phyloP scores from a whole-genome alignment of 2,113 vertebrate species.

The Callopanchax toddi region DNA sequence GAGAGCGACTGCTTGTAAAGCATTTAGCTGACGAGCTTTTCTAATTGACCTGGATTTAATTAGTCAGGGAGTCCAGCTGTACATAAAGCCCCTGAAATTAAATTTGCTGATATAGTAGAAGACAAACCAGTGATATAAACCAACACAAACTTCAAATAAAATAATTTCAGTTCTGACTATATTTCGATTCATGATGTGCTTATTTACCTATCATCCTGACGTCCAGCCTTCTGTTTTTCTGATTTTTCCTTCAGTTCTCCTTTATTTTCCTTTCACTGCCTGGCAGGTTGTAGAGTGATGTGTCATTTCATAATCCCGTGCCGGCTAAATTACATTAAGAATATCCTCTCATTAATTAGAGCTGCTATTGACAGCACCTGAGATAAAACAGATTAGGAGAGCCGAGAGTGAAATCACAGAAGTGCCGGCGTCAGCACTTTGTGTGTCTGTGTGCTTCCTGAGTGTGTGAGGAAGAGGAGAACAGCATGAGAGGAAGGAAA shows the following conservation, averaged over 20 bases:
- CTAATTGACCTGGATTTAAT: constrained; percentile 68
- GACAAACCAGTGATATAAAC: constrained; percentile 24
- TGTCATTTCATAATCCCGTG: constrained; percentile 72
- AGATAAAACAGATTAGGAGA: constrained; percentile 81
- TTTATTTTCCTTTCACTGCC: constrained; percentile 41
- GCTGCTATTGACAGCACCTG: constrained; percentile 76
- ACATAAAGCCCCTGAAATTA: constrained; percentile 40
- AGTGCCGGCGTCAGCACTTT: constrained; percentile 72
- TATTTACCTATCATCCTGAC: constrained; percentile 16
- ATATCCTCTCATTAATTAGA: constrained; percentile 80
- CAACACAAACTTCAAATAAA: constrained; percentile 3
- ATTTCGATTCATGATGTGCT: constrained; percentile 34
- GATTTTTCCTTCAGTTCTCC: constrained; percentile 17
- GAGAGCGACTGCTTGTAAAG: constrained; percentile 64
- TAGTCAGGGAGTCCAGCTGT: constrained; percentile 59
- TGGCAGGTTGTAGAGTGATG: constrained; percentile 61
- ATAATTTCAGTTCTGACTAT: constrained; percentile 9
- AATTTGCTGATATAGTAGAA: constrained; percentile 51
- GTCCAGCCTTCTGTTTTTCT: constrained; percentile 9
- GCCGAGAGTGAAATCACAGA: constrained; percentile 70
- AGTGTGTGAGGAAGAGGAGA: constrained; percentile 24
- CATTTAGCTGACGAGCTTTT: constrained; percentile 56
- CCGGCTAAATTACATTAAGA: constrained; percentile 76
- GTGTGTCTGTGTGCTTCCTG: constrained; percentile 29
- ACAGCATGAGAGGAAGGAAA: constrained; percentile 26